Base-by-base conservation (phyloP, 1,140 invertebrate species). In the Drosophila sproati region DNA sequence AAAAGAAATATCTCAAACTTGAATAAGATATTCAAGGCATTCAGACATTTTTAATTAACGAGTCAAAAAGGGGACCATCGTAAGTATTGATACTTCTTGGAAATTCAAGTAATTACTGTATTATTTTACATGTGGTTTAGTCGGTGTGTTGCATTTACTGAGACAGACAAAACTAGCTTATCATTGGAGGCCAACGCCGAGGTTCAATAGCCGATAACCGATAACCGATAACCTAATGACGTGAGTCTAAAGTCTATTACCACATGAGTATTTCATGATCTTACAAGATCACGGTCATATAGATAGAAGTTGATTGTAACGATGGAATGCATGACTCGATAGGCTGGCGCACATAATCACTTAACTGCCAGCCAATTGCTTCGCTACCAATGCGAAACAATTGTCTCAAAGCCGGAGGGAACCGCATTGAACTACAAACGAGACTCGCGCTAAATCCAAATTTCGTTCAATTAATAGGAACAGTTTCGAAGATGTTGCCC, bases 371-470 rank as follows among this genome's bases (percentile, higher is more conserved):
- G 61, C 37, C 81, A 70, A 73, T 70, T 70, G 68, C 39, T 70
- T 63, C 7, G 68, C 41, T 12, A 37, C 68, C 70, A 83, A 83
- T 77, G 77, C 82, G 63, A 86, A 79, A 67, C 82, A 86, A 86
- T 86, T 86, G 72, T 43, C 32, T 51, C 52, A 1, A 50, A 20
- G 60, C 57, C 76, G 64, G 81, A 62, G 68, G 48, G 50, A 86
- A 77, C 82, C 69, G 82, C 79, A 64, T 52, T 67, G 70, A 87
- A 87, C 82, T 55, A 83, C 70, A 55, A 52, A 10, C n/a, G 32
- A 4, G 12, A 45, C 60, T 64, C 69, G 39, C 55, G 47, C 54
- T 62, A 5, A 1, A 5, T 10, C 45, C 7, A 57, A 51, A 67
- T 43, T 61, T 64, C 31, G 50, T 64, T 76, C 71, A 82, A 78